These are phyloP conservation scores for Oeneis ivallda DNA, from an alignment of 2,888 invertebrate species.

Conservation along the genomic window DNA sequence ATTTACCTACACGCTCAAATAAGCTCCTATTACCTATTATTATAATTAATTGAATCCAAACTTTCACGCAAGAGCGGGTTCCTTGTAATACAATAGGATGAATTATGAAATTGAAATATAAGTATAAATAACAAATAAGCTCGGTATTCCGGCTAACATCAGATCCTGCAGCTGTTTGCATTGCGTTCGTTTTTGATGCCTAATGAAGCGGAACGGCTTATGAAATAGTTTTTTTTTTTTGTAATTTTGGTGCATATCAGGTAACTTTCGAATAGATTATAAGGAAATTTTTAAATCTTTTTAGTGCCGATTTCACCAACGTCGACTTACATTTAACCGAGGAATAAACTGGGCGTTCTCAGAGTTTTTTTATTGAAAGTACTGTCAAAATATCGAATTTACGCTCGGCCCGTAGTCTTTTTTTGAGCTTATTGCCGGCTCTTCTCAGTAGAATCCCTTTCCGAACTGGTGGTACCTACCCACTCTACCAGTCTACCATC, in stretches of 20 bases:
- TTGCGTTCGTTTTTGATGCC: conserved; percentile 22
- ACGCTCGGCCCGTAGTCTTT: too few relatives aligned
- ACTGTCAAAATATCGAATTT: too few relatives aligned
- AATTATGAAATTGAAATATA: neutral
- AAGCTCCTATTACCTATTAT: conserved; percentile 2
- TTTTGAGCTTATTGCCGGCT: too few relatives aligned
- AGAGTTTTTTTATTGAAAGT: too few relatives aligned
- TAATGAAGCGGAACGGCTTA: conserved; percentile 29
- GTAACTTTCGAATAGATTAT: conserved; percentile 14
- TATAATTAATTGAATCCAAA: conserved; percentile 19
- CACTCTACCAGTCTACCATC: too few relatives aligned
- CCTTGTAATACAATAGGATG: conserved; percentile 23
- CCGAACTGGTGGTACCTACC: too few relatives aligned
- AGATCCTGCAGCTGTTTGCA: conserved; percentile 32
- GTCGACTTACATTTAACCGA: too few relatives aligned
- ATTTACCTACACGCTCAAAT: conserved; percentile 1
- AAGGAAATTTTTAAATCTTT: neutral
- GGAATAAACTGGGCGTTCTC: too few relatives aligned
- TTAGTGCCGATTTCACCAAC: too few relatives aligned
- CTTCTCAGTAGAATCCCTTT: too few relatives aligned
- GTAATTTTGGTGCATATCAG: conserved; percentile 2
- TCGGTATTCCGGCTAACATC: conserved; percentile 34
- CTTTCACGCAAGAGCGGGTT: conserved; percentile 16
- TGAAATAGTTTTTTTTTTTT: conserved; percentile 16
- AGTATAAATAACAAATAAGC: conserved; percentile 5